Evolutionary conservation across 2,113 vertebrate genomes (phyloP).

Genomic region (Caracal caracal): DNA sequence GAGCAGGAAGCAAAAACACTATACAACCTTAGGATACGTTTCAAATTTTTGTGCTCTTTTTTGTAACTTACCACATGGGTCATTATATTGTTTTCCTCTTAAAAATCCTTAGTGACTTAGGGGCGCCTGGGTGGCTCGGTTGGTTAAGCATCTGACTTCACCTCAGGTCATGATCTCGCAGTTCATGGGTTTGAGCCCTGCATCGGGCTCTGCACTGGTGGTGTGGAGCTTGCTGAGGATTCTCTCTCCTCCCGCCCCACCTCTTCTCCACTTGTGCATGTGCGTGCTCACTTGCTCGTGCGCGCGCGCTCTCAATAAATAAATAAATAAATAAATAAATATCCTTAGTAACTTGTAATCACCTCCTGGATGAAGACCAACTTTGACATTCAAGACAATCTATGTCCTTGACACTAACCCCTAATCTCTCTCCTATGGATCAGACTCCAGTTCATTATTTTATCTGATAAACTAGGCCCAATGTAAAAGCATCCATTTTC

Average conservation of each 20-base stretch:
- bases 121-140: no score
- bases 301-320: no score
- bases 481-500: not conserved
- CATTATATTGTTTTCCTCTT: not conserved
- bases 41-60: not conserved
- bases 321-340: not conserved
- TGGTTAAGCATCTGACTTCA: no score
- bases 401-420: not conserved
- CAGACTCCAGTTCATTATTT: not conserved
- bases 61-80: not conserved
- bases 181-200: no score
- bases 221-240: no score
- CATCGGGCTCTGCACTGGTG: no score
- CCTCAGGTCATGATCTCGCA: no score
- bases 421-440: not conserved
- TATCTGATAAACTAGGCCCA: not conserved
- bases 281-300: fast-evolving
- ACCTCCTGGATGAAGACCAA: not conserved
- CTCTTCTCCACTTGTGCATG: no score
- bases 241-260: no score
- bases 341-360: not conserved
- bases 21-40: not conserved
- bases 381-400: not conserved
- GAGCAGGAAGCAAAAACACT: not conserved
- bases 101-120: not conserved